A percentile compares a stretch with the other conserved stretches of the same genome.
Evolutionary conservation across 2,797 vertebrate species (phyloP).

Genomic region (Paratrypauchen microcephalus): DNA sequence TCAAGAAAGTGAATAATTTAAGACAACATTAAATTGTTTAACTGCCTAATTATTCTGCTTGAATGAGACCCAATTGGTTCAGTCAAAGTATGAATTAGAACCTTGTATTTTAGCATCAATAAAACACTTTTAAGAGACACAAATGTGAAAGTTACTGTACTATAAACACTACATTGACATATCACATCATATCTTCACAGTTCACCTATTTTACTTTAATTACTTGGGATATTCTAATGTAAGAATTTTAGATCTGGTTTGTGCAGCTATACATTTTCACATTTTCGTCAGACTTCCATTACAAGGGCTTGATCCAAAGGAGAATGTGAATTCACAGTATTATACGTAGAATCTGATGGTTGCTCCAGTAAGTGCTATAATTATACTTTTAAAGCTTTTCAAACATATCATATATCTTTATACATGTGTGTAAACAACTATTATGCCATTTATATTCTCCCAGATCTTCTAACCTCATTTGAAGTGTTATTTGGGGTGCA

Average conservation of each 20-base stretch:
- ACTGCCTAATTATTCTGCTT: conserved; percentile 7
- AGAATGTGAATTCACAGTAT: neutral
- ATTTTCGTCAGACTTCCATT: neutral
- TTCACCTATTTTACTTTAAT: too few relatives aligned
- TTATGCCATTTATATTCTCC: neutral
- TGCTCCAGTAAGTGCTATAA: neutral
- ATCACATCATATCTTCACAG: neutral
- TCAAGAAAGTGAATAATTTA: conserved; percentile 29
- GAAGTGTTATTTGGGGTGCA: neutral
- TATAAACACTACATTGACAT: conserved; percentile 8
- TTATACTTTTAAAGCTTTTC: neutral
- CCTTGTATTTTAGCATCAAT: conserved; percentile 20
- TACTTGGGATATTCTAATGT: too few relatives aligned
- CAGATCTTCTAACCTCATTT: neutral
- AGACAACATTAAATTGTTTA: conserved; percentile 13
- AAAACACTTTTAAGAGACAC: conserved; percentile 8
- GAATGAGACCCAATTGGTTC: conserved; percentile 8
- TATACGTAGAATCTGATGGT: neutral
- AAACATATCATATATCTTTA: neutral
- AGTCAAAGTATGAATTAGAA: conserved; percentile 29
- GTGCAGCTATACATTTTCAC: neutral
- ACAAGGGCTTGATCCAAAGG: neutral
- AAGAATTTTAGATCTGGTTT: too few relatives aligned
- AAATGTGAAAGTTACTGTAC: conserved; percentile 5
- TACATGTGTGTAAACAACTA: neutral